Percentiles rank a stretch among this genome's conserved stretches.
phyloP scores from a whole-genome alignment of 2,113 vertebrate genomes.

The Chionodraco myersi region DNA sequence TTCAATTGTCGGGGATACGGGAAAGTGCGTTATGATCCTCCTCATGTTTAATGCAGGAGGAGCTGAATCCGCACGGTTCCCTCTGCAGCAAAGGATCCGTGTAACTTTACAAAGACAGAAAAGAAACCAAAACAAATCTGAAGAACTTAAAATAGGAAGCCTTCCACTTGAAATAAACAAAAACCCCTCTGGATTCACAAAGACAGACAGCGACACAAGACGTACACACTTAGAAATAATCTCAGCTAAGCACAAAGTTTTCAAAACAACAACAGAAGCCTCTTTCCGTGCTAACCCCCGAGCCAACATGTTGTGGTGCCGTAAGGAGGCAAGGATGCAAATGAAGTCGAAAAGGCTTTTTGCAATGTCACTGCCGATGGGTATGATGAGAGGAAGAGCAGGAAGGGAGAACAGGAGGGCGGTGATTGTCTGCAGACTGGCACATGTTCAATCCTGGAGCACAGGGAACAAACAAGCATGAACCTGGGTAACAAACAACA shows the following conservation, averaged over 20 bases:
- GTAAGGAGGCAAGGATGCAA: no score
- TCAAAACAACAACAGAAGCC: neutral
- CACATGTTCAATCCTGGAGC: no score
- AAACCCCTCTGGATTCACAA: conserved; percentile 30
- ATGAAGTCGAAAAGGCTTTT: no score
- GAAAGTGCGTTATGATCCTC: conserved; percentile 19
- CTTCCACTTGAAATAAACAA: conserved; percentile 17
- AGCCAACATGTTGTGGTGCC: neutral
- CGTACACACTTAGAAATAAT: neutral
- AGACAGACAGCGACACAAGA: neutral
- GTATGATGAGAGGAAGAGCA: no score
- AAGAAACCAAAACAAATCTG: conserved; percentile 18
- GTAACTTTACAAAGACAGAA: conserved; percentile 27
- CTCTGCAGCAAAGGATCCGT: conserved; percentile 2
- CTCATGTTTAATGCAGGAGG: conserved; percentile 37
- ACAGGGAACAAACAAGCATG: no score
- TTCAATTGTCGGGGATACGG: conserved; percentile 5
- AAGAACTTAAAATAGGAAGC: conserved; percentile 29
- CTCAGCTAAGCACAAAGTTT: neutral
- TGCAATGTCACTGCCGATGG: no score
- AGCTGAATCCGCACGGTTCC: neutral
- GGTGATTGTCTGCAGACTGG: no score
- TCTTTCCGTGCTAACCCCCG: neutral
- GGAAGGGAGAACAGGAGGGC: no score
- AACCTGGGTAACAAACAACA: no score